Base-by-base conservation (phyloP, 1,140 invertebrate genomes). In the Eriosoma lanigerum region DNA sequence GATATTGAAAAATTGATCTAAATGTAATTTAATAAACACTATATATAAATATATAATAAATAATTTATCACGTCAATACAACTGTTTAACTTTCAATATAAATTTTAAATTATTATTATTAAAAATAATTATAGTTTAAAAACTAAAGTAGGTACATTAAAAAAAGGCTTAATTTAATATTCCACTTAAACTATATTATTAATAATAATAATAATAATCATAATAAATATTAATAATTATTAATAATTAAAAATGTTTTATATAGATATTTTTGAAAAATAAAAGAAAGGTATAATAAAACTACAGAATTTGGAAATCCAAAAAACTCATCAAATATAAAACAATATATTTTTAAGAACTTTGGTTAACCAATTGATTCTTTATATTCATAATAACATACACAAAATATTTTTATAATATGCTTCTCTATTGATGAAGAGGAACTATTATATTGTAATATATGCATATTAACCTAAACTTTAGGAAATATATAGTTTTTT, bases 401-500 rank as follows among this genome's bases (percentile, higher is more conserved):
- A 46, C n/a, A 46, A 44, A 68, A 62, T 46, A 48, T 68, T 68
- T 68, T 13, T 68, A 68, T 48, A 68, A 48, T 24, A 68, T 68
- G 13, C 8, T 29, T 68, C 21, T 24, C 13, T 13, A 58, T 58
- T 44, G 32, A 38, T 38, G 3, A 38, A 68, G 66, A 68, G 66
- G 66, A 68, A 68, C 44, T 68, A 68, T 68, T 68, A 48, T 21
- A 26, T 68, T 26, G 66, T 48, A 68, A 72, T 72, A 72, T 38
- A 70, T 70, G 26, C 12, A 68, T 46, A 46, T 17, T 46, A 24
- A 68, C 38, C 21, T 48, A 68, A 62, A 72, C 21, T 48, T 52
- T 72, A 50, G 46, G 68, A 72, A 72, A 72, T 72, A 52, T 50
- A 72, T 24, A 44, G 26, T 6, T 72, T 70, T 58, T 72, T n/a